Evolutionary conservation across 2,113 vertebrate genomes (phyloP).

Genomic region (Lontra canadensis): DNA sequence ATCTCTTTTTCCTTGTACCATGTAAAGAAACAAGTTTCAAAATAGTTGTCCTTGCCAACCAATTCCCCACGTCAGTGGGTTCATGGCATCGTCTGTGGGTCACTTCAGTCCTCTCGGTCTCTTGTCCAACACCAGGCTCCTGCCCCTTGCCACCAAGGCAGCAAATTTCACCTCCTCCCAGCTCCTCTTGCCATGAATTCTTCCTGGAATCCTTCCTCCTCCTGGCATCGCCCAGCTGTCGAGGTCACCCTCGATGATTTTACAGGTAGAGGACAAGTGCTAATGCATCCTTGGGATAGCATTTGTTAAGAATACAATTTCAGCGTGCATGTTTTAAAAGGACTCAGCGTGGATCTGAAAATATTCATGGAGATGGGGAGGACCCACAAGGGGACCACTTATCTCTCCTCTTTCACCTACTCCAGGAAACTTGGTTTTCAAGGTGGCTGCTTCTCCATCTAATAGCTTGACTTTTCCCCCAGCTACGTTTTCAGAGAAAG

Average conservation of each 20-base stretch:
- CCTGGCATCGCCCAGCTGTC: background rate
- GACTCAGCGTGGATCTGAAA: background rate
- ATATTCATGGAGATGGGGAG: background rate
- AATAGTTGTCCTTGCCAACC: background rate
- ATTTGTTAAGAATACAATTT: background rate
- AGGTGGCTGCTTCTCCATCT: background rate
- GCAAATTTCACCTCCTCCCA: fast-evolving
- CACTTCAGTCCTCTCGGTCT: fast-evolving
- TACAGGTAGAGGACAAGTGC: background rate
- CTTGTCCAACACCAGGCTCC: too few relatives aligned
- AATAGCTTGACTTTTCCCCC: background rate
- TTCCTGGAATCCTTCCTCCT: background rate
- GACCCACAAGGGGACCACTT: background rate
- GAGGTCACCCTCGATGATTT: background rate
- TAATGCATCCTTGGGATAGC: background rate
- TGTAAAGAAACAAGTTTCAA: background rate
- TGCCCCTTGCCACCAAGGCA: fast-evolving
- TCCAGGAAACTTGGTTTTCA: background rate
- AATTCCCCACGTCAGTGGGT: background rate
- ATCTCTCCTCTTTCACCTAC: background rate
- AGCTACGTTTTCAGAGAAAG: background rate
- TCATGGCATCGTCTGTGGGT: background rate
- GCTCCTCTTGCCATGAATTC: background rate
- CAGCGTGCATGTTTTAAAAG: background rate
- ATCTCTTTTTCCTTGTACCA: background rate